Base-by-base conservation (phyloP, 2,888 invertebrate genomes). In the Pristionchus arcanus region DNA sequence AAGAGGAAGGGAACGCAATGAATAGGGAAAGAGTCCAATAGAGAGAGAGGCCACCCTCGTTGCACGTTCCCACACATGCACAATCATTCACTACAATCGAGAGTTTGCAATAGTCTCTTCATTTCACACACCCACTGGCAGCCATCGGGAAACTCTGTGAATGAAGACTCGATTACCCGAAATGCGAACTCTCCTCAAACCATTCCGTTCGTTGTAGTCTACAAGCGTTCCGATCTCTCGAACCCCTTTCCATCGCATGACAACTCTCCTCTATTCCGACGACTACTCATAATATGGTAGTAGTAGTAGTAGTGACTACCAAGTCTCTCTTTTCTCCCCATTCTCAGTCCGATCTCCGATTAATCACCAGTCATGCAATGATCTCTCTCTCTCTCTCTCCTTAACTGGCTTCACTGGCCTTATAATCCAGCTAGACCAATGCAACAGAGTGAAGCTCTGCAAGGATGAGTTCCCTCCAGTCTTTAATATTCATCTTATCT, bases 1-100 rank as follows among this genome's bases (percentile, higher is more conserved):
- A 55, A n/a, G 63, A 63, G 63, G 25, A 42, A 77, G 42, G 42
- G 81, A 81, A 53, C 28, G 81, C 81, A 49, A 81, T 81, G 81
- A 81, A 81, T 81, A 81, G 81, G 11, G 49, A 53, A 81, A n/a
- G 49, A 81, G 42, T 49, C 42, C 5, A 49, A 49, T 49, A 9
- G 42, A 49, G 42, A 49, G 42, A 49, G 2, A 49, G 1, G 3
- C 11, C 81, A 81, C 53, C n/a, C 49, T 81, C 37, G 37, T 25
- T 74, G 34, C 34, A 31, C 25, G 11, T 21, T 25, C 28, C 74
- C 37, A 21, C 71, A 74, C 42, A 15, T 81, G 7, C 28, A 42
- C 28, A 25, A 49, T 81, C 49, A 11, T 1, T 28, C 81, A 7
- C 31, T 31, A 34, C 13, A 71, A 11, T 16, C 16, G 3, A 49